Evolutionary conservation across 2,888 invertebrate species (phyloP), one percentile per base, ranked within the genome.

Genomic region (Folsomia candida): DNA sequence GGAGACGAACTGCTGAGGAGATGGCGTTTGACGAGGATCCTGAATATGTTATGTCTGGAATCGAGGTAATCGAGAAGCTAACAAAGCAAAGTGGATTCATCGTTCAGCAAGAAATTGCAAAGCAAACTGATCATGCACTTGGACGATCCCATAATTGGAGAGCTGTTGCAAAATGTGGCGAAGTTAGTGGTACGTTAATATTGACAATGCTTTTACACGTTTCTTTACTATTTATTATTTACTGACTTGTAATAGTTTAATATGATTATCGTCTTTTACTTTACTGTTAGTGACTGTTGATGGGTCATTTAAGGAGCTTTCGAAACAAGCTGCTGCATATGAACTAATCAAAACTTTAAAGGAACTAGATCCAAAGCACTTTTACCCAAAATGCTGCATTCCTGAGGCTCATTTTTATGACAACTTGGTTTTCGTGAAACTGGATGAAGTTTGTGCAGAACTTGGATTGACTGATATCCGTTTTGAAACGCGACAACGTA

Each of bases 331-430:
- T 0, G 69, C 64, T 20, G 69, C 69, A 1, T 18, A 25, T 22
- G 47, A 69, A 14, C 37, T 69, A 1, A 14, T 69, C 6, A 51
- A 58, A 26, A 27, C 28, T 22, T 6, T 69, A 20, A 54, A n/a
- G 24, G 29, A 66, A 24, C 4, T 22, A 3, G 47, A 64, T 4
- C 64, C 64, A 3, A 20, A 14, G 20, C 14, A 4, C n/a, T 14
- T 22, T 9, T 24, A 47, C 24, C 65, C 54, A 47, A 25, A 1
- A 11, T 65, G 24, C 20, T 18, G 1, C n/a, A 65, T 65, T 26
- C 65, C 65, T 4, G 65, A 65, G 26, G 65, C 14, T 51, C 26
- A 27, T 20, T 65, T 22, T 54, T 65, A 27, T 65, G 65, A 65
- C 26, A 20, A 20, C 24, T 25, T 26, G 2, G 27, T 65, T 2